phyloP scores from a whole-genome alignment of 2,797 vertebrate genomes.

The Gallinago nigripennis region DNA sequence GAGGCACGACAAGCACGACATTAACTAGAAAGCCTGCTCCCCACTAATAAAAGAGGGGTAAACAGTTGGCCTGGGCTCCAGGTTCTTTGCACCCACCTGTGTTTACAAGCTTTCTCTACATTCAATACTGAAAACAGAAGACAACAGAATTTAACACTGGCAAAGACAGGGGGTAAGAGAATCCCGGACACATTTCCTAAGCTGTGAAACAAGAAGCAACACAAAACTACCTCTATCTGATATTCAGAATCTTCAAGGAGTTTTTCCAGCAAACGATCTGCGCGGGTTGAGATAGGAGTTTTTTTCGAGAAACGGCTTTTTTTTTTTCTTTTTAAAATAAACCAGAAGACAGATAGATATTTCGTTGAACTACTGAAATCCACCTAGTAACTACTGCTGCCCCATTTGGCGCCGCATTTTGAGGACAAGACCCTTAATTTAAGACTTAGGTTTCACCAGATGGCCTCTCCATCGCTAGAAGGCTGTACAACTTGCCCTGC shows the following conservation, averaged over 20 bases:
- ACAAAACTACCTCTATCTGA: background rate
- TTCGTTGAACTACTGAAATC: background rate
- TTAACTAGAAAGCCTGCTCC: background rate
- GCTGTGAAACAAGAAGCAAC: background rate
- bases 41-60: background rate
- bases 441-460: rapidly evolving
- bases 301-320: background rate
- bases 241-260: background rate
- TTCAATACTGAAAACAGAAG: background rate
- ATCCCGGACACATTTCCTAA: background rate
- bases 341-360: no score
- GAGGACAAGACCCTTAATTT: background rate
- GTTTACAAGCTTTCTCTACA: background rate
- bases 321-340: background rate
- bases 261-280: background rate
- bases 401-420: background rate
- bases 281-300: background rate
- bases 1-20: background rate
- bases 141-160: background rate
- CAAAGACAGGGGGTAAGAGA: background rate
- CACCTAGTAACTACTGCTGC: background rate
- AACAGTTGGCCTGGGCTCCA: background rate
- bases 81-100: background rate
- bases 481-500: rapidly evolving
- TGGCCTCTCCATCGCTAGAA: rapidly evolving